Base-by-base conservation (phyloP, 2,888 invertebrate genomes). In the Lepas anatifera region DNA sequence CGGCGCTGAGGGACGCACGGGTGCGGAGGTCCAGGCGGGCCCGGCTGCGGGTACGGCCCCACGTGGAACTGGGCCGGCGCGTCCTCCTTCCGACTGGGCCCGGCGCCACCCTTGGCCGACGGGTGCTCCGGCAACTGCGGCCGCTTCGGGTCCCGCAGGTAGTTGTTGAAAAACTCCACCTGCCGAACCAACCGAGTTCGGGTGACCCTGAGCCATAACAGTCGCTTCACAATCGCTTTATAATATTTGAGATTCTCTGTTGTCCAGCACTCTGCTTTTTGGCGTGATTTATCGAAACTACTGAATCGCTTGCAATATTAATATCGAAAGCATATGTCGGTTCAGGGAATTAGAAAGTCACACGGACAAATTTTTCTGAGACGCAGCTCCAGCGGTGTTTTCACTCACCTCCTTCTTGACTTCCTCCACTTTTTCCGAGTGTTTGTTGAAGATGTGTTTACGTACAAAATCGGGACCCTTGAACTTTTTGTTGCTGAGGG, bases 361-460 rank as follows among this genome's bases (percentile, higher is more conserved):
- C n/a, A n/a, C n/a, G n/a, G n/a, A n/a, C n/a, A n/a, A n/a, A n/a
- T n/a, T n/a, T n/a, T n/a, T n/a, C n/a, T n/a, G n/a, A n/a, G n/a
- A n/a, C n/a, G n/a, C n/a, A n/a, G n/a, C n/a, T n/a, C n/a, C n/a
- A n/a, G n/a, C n/a, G n/a, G n/a, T n/a, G 64, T 43, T 66, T 68
- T 18, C 67, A 71, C 75, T 75, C 72, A 85, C 97, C 83, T 98
- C 97, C 77, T 94, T 92, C 74, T 92, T 91, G 1, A 97, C 97
- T 81, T 98, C 97, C 50, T 97, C 94, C 63, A 99, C 89, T 82
- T 97, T 98, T 77, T 99, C 98, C 0, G 81, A 89, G 78, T 99
- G 98, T 78, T 99, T 99, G 80, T 97, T 97, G 78, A 94, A 91
- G 74, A 99, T 95, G 79, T 99, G 99, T 79, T 99, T 99, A 72